A percentile compares a stretch with the other conserved stretches of the same genome.
Conservation (phyloP, 1,140 invertebrate species). For the Diachasma alloeum region DNA sequence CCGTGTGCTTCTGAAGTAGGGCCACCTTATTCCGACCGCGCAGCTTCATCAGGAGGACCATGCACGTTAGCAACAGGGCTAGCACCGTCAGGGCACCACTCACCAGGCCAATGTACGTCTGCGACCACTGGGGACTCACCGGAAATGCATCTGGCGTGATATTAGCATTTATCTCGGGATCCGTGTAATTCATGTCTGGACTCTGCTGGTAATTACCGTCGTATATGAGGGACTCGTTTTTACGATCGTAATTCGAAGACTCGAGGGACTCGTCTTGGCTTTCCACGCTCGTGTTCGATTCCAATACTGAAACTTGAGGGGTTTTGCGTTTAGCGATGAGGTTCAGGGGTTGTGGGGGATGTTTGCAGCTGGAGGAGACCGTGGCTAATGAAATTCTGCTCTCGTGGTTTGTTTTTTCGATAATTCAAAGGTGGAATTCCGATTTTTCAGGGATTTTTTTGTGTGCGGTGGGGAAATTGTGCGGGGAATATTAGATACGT, state of each 20-base stretch:
- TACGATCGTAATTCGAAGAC: slow-evolving; percentile 50
- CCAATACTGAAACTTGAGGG: slow-evolving; percentile 9
- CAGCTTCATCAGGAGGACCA: slow-evolving; percentile 75
- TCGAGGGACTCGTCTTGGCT: slow-evolving; percentile 10
- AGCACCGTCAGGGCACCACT: slow-evolving; percentile 81
- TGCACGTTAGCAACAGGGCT: slow-evolving; percentile 73
- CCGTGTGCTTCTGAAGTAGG: slow-evolving; percentile 75
- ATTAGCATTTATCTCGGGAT: slow-evolving; percentile 47
- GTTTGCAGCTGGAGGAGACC: no score
- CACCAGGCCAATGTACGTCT: slow-evolving; percentile 81
- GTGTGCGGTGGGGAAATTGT: no score
- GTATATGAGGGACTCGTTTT: slow-evolving; percentile 60
- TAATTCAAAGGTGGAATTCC: no score
- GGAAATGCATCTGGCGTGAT: slow-evolving; percentile 73
- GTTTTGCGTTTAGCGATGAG: background rate
- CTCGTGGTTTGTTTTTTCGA: no score
- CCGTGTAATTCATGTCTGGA: slow-evolving; percentile 46
- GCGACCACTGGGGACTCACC: slow-evolving; percentile 65
- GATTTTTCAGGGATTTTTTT: no score
- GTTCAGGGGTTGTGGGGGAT: no score
- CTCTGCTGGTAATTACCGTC: slow-evolving; percentile 53
- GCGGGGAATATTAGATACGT: no score
- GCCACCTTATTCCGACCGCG: slow-evolving; percentile 76
- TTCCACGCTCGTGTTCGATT: background rate
- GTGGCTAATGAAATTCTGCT: no score